Base-by-base conservation (phyloP, 2,113 vertebrate species). In the Plecturocebus donacophilus region DNA sequence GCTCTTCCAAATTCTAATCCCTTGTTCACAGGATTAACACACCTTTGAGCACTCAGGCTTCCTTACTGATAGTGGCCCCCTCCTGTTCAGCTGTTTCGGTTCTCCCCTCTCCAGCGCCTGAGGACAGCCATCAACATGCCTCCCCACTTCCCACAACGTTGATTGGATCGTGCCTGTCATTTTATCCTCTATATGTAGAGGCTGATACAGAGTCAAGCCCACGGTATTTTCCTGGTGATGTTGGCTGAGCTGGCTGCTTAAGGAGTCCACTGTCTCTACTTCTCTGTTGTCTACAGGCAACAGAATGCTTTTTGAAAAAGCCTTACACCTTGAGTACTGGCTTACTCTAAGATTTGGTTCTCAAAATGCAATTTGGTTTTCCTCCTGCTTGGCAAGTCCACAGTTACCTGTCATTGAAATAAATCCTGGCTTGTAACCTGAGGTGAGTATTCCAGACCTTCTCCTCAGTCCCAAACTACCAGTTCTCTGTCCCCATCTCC, bases 331-430 rank as follows among this genome's bases (percentile, higher is more conserved):
- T 19, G 56, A 77, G 80, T 79, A 83, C 45, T 75, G 9, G 32
- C 25, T 82, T 77, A 80, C 25, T 54, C 16, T 75, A 66, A 61
- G 20, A 40, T 88, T 91, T 54, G 23, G n/a, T 91, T 91, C 70
- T 91, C 38, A 35, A 80, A 54, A 54, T 73, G 70, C 8, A 93
- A 54, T 70, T 42, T 88, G 76, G 5, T 23, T 88, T 73, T 61
- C 68, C 56, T 8, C 42, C 20, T 77, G 42, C 30, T 38, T 88
- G 68, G 40, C n/a, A 76, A 80, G 27, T 45, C n/a, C 81, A 70
- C 27, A 12, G 21, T 71, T 75, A 14, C 32, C 61, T 61, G 30
- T 85, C 40, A 76, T 6, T 23, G 75, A 71, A 90, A 75, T 61
- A 61, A 5, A 12, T 76, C 52, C 73, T 70, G 61, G 47, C 68